phyloP scores from a whole-genome alignment of 2,888 invertebrate species.

The Gari tellinella region DNA sequence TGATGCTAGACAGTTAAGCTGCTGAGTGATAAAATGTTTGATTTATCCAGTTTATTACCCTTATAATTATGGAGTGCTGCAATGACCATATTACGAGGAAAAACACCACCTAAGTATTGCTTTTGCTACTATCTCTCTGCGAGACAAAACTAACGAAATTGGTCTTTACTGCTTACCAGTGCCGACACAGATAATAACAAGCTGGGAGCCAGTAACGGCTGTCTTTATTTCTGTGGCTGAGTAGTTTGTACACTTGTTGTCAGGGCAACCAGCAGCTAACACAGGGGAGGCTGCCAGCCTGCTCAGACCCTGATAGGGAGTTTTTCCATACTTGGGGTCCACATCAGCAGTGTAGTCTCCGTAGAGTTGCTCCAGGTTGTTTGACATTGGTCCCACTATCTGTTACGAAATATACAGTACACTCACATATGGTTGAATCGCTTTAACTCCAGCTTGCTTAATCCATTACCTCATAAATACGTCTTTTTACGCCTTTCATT shows the following conservation, averaged over 20 bases:
- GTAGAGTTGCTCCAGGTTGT: conserved; percentile 72
- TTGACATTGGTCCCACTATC: conserved; percentile 82
- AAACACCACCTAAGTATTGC: no score
- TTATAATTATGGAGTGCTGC: no score
- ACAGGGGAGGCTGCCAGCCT: conserved; percentile 52
- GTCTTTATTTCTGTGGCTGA: conserved; percentile 47
- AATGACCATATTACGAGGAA: no score
- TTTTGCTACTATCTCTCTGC: no score
- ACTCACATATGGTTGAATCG: no score
- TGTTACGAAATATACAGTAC: conserved; percentile 55
- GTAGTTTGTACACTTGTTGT: conserved; percentile 71
- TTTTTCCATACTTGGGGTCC: conserved; percentile 63
- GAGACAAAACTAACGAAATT: no score
- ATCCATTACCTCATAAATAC: no score
- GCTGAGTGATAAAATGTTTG: no score
- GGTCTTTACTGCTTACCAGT: conserved; percentile 70
- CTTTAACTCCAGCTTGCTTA: no score
- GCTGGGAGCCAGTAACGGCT: conserved; percentile 64
- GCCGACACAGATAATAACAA: conserved; percentile 78
- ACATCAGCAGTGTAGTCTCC: conserved; percentile 76
- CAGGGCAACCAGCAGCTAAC: conserved; percentile 72
- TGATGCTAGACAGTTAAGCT: no score
- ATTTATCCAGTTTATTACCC: no score
- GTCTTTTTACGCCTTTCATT: no score
- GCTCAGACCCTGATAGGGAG: conserved; percentile 71